These are phyloP conservation scores for Manduca sexta DNA, from an alignment of 1,140 invertebrate species.

Conservation along the genomic window DNA sequence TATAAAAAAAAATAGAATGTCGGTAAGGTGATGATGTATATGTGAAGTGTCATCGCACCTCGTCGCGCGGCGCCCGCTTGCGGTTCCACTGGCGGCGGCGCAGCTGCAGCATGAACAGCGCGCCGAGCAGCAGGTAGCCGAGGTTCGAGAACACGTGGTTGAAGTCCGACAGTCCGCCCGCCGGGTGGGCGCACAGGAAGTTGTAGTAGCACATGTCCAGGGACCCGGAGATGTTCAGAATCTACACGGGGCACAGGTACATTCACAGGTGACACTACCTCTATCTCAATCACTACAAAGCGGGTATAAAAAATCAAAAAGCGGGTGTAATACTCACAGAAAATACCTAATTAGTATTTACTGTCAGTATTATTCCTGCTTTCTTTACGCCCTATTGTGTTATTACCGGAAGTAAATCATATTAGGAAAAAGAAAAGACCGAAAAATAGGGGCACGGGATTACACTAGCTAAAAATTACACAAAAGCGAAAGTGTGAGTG, in stretches of 20 bases:
- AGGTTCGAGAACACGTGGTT: slow-evolving; percentile 93
- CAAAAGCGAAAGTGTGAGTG: too few species aligned
- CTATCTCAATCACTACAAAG: background rate
- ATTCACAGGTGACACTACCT: slow-evolving; percentile 40
- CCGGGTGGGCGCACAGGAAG: slow-evolving; percentile 90
- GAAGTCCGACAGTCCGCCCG: slow-evolving; percentile 83
- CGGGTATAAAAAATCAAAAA: too few species aligned
- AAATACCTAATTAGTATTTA: too few species aligned
- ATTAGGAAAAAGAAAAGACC: too few species aligned
- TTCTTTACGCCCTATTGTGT: too few species aligned
- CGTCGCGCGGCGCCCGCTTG: slow-evolving; percentile 27
- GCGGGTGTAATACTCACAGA: too few species aligned
- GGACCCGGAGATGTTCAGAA: slow-evolving; percentile 86
- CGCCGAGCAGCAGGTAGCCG: slow-evolving; percentile 88
- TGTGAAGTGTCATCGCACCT: slow-evolving; percentile 20
- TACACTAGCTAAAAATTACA: too few species aligned
- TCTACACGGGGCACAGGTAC: slow-evolving; percentile 61
- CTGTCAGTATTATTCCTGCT: too few species aligned
- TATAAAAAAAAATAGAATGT: background rate
- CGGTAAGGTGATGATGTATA: background rate
- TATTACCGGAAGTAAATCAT: too few species aligned
- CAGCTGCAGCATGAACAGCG: slow-evolving; percentile 79
- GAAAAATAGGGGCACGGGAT: too few species aligned
- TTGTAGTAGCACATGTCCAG: slow-evolving; percentile 96
- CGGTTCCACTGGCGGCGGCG: slow-evolving; percentile 60